phyloP scores from a whole-genome alignment of 2,797 vertebrate genomes.

The Sitta carolinensis region DNA sequence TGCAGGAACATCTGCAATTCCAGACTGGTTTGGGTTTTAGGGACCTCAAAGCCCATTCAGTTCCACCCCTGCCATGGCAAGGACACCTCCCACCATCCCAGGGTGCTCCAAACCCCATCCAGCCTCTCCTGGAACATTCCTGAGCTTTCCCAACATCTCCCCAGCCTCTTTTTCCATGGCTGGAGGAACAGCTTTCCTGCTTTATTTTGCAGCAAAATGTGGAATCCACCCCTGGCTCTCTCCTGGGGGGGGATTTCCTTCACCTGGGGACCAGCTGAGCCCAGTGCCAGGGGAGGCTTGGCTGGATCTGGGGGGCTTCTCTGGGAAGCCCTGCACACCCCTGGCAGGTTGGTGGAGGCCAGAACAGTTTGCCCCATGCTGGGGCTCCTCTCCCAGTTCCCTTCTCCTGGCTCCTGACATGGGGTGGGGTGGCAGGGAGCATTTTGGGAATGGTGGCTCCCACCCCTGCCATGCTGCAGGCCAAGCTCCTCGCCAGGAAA shows the following conservation, averaged over 20 bases:
- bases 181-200: background rate
- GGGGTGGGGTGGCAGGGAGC: background rate
- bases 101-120: accelerated
- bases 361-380: accelerated
- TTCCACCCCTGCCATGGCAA: background rate
- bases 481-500: background rate
- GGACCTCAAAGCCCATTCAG: background rate
- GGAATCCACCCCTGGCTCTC: background rate
- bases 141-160: background rate
- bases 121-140: background rate
- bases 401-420: accelerated
- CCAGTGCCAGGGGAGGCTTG: accelerated
- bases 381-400: background rate
- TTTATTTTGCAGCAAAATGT: background rate
- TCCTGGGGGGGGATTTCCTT: background rate
- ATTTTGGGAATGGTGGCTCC: background rate
- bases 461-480: background rate
- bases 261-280: slow-evolving; percentile 3
- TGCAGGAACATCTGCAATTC: background rate
- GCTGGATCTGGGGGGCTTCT: background rate
- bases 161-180: background rate
- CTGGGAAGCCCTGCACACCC: background rate
- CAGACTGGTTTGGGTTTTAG: background rate
- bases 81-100: background rate
- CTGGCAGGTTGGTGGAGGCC: background rate